Evolutionary conservation across 2,888 invertebrate genomes (phyloP).

Genomic region (Nycteola revayana): DNA sequence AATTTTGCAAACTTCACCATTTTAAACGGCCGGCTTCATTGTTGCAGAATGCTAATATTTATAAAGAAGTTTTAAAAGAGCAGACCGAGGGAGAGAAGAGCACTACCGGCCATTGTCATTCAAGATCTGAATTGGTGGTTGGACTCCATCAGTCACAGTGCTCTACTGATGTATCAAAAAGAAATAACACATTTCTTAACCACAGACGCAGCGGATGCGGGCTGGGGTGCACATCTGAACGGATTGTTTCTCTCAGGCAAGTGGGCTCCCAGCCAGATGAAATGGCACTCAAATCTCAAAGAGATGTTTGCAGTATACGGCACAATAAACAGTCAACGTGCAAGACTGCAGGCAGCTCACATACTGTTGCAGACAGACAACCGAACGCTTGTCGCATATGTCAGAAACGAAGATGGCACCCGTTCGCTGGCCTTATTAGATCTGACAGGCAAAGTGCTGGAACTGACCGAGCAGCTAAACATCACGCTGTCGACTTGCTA

Average conservation of each 20-base stretch:
- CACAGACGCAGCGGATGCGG: too few species aligned
- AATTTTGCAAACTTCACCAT: background rate
- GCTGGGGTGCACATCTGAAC: background rate
- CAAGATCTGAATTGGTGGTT: background rate
- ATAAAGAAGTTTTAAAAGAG: background rate
- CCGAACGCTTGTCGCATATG: slow-evolving; percentile 13
- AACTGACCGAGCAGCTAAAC: slow-evolving; percentile 1
- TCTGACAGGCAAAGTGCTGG: background rate
- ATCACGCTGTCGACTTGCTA: slow-evolving; percentile 15
- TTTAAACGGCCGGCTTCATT: background rate
- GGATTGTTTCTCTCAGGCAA: background rate
- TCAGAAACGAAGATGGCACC: slow-evolving; percentile 5
- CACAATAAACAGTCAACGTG: background rate
- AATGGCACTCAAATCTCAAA: background rate
- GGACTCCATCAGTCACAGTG: background rate
- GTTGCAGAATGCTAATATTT: background rate
- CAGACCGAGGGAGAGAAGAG: background rate
- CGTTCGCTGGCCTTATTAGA: background rate
- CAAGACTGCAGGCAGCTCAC: background rate
- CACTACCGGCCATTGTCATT: background rate
- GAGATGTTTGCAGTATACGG: slow-evolving; percentile 1
- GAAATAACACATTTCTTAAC: slow-evolving; percentile 2
- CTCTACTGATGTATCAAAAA: background rate
- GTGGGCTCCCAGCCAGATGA: background rate
- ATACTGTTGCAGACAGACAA: slow-evolving; percentile 17